Evolutionary conservation across 2,888 invertebrate species (phyloP).

Genomic region (Sepioteuthis lessoniana): DNA sequence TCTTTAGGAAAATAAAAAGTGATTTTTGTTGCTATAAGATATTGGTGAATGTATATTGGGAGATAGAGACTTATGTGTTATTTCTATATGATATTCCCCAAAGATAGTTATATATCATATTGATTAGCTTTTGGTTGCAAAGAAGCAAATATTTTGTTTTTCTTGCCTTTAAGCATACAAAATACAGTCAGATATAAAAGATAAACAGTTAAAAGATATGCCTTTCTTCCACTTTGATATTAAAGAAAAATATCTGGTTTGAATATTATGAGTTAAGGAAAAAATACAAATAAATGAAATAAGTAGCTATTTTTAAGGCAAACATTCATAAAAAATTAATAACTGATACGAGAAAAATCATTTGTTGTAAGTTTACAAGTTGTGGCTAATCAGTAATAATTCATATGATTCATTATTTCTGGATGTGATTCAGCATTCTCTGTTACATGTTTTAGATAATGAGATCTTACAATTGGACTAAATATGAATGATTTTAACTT

Average conservation of each 20-base stretch:
- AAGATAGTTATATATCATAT: not conserved
- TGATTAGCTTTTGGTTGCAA: not conserved
- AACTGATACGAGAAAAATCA: no score
- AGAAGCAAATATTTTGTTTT: not conserved
- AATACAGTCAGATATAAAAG: not conserved
- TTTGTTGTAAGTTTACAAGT: not conserved
- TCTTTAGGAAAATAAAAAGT: slow-evolving; percentile 13
- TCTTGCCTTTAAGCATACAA: not conserved
- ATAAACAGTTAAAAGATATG: not conserved
- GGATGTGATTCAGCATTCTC: not conserved
- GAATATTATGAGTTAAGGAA: not conserved
- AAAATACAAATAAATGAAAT: not conserved
- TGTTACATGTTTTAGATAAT: not conserved
- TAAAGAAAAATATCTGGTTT: not conserved
- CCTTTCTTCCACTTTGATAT: not conserved
- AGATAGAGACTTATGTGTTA: not conserved
- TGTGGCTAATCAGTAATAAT: not conserved
- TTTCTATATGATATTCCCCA: slow-evolving; percentile 2
- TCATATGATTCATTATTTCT: not conserved
- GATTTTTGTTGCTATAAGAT: slow-evolving; percentile 33
- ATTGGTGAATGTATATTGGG: not conserved
- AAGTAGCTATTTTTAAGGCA: not conserved
- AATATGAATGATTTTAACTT: no score
- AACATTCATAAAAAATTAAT: not conserved
- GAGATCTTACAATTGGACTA: not conserved